Evolutionary conservation across 2,113 vertebrate genomes (phyloP).

Genomic region (Engraulis encrasicolus): DNA sequence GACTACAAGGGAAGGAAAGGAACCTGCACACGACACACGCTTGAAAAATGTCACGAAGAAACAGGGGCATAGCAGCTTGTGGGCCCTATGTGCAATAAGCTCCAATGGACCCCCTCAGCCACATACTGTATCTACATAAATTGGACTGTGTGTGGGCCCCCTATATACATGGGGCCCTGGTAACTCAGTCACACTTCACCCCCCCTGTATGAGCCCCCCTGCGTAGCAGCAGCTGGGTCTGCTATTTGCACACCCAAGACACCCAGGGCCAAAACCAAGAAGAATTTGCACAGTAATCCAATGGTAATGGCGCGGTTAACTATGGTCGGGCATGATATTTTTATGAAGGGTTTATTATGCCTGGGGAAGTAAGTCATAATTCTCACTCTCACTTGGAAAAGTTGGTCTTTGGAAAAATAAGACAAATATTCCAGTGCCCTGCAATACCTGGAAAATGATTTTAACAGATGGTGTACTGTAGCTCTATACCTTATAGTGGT

Average conservation of each 20-base stretch:
- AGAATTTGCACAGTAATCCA: background rate
- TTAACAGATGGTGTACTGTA: background rate
- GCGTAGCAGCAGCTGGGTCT: too few relatives aligned
- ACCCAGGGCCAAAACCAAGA: background rate
- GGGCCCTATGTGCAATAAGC: too few relatives aligned
- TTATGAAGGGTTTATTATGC: background rate
- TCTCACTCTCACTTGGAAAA: background rate
- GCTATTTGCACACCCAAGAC: background rate
- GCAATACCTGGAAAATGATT: background rate
- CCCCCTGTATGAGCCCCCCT: too few relatives aligned
- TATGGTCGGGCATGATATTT: background rate
- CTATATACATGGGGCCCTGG: too few relatives aligned
- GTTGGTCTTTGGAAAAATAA: background rate
- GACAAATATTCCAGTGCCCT: background rate
- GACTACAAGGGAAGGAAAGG: too few relatives aligned
- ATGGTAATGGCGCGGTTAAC: background rate
- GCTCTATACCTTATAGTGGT: too few relatives aligned
- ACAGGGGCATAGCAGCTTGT: too few relatives aligned
- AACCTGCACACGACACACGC: background rate
- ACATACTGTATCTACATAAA: too few relatives aligned
- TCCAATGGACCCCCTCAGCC: too few relatives aligned
- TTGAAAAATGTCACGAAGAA: background rate
- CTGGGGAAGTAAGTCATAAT: background rate
- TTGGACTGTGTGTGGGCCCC: too few relatives aligned
- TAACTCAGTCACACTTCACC: too few relatives aligned